Evolutionary conservation across 2,797 vertebrate species (phyloP).

Genomic region (Oryzias sinensis): DNA sequence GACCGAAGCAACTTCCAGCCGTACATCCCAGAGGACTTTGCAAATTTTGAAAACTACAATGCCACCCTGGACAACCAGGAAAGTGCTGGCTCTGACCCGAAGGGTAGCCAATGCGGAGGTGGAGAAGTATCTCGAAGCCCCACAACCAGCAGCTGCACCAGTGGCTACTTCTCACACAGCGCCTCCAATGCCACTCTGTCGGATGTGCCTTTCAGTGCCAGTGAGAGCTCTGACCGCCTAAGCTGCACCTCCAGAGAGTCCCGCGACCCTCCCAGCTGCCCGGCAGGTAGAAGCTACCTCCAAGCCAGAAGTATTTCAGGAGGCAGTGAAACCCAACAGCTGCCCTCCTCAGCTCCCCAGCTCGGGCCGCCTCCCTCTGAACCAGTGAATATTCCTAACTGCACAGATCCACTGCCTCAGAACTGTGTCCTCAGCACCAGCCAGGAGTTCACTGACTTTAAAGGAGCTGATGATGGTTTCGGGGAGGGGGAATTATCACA

Average conservation of each 20-base stretch:
- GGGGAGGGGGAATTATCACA: constrained; percentile 77
- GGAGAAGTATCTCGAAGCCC: constrained; percentile 88
- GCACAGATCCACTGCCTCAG: constrained; percentile 41
- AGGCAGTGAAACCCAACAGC: constrained; percentile 55
- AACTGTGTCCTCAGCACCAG: constrained; percentile 66
- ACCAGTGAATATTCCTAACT: constrained; percentile 54
- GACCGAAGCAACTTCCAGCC: constrained; percentile 75
- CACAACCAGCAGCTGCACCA: constrained; percentile 95
- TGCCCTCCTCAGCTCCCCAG: constrained; percentile 17
- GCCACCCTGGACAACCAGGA: constrained; percentile 85
- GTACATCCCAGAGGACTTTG: constrained; percentile 94
- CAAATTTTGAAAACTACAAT: constrained; percentile 97
- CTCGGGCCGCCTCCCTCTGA: constrained; percentile 29
- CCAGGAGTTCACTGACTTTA: constrained; percentile 93
- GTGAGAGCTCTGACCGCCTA: constrained; percentile 92
- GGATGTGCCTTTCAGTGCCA: constrained; percentile 86
- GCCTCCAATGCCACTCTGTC: constrained; percentile 94
- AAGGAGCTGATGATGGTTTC: constrained; percentile 85
- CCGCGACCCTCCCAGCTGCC: constrained; percentile 61
- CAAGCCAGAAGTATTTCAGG: constrained; percentile 78
- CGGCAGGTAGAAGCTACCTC: constrained; percentile 41
- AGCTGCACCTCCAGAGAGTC: constrained; percentile 76
- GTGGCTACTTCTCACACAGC: constrained; percentile 97
- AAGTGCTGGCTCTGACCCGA: constrained; percentile 37
- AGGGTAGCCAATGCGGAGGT: constrained; percentile 43